Percentiles rank a stretch among this genome's conserved stretches.
Evolutionary conservation across 2,888 invertebrate genomes (phyloP).

Genomic region (Pseudanteris insignis): DNA sequence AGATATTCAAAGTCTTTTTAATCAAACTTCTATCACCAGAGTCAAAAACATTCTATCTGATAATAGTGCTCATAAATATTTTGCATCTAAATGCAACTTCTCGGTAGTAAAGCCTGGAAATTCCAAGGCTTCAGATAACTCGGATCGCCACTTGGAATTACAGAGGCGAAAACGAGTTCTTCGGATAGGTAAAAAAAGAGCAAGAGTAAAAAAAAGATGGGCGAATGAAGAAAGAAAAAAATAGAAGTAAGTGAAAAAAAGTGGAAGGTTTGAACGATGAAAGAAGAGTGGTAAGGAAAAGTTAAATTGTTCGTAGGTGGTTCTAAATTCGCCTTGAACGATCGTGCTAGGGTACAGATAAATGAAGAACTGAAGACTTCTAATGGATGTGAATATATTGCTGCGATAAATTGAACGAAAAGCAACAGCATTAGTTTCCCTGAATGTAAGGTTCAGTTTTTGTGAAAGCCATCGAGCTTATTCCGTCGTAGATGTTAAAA

Average conservation of each 20-base stretch:
- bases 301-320: too few species aligned
- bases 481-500: too few species aligned
- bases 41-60: constrained; percentile 26
- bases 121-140: constrained; percentile 40
- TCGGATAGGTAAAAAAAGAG: constrained; percentile 15
- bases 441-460: constrained; percentile 43
- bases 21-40: too few species aligned
- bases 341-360: constrained; percentile 44
- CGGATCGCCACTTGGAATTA: constrained; percentile 39
- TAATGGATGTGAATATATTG: constrained; percentile 67
- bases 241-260: constrained; percentile 2
- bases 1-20: too few species aligned
- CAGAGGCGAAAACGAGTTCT: constrained; percentile 44
- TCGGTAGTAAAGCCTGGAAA: constrained; percentile 37
- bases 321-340: too few species aligned
- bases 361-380: constrained; percentile 58
- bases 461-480: constrained; percentile 50
- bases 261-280: constrained; percentile 14
- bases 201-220: constrained; percentile 7
- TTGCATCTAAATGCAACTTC: constrained; percentile 42
- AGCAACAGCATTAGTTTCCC: constrained; percentile 49
- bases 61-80: constrained; percentile 42
- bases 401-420: constrained; percentile 66
- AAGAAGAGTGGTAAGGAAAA: too few species aligned
- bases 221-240: not conserved